A percentile compares a stretch with the other conserved stretches of the same genome.
Evolutionary conservation across 2,888 invertebrate genomes (phyloP).

Genomic region (Pardosa pseudoannulata): DNA sequence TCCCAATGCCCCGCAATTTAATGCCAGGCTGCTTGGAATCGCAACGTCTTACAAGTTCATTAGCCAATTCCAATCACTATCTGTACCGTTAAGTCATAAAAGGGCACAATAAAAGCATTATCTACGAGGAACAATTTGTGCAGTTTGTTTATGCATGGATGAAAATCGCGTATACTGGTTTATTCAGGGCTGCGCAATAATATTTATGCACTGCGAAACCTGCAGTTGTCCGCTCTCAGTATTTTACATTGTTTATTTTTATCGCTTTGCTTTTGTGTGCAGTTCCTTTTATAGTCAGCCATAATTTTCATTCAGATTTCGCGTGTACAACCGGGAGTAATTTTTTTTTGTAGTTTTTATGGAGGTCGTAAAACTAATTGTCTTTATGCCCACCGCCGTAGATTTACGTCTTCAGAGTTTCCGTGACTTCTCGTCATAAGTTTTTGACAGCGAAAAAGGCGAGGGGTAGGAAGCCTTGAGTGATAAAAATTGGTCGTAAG

Average conservation of each 20-base stretch:
- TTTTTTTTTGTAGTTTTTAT: constrained; percentile 16
- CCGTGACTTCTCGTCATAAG: constrained; percentile 62
- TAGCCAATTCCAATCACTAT: constrained; percentile 51
- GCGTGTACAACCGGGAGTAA: constrained; percentile 4
- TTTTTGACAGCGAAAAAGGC: constrained; percentile 23
- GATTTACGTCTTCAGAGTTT: constrained; percentile 28
- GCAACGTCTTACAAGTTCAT: constrained; percentile 52
- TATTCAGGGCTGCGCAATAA: constrained; percentile 12
- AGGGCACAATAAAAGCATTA: constrained; percentile 51
- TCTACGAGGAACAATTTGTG: constrained; percentile 36
- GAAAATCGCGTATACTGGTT: neutral
- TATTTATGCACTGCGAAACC: constrained; percentile 51
- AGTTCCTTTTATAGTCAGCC: constrained; percentile 32
- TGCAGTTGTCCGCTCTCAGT: constrained; percentile 5
- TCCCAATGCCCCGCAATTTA: no score
- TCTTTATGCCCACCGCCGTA: constrained; percentile 5
- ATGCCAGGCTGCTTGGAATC: neutral
- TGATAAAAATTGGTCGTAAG: constrained; percentile 46
- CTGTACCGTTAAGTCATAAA: constrained; percentile 58
- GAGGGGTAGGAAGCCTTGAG: constrained; percentile 19
- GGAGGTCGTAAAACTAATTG: constrained; percentile 55
- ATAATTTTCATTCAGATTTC: constrained; percentile 12
- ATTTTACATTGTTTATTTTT: constrained; percentile 50
- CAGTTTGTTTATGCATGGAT: constrained; percentile 35
- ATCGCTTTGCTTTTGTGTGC: constrained; percentile 25